Evolutionary conservation across 2,888 invertebrate species (phyloP), one percentile per base, ranked within the genome.

Genomic region (Bhutanitis thaidina): DNA sequence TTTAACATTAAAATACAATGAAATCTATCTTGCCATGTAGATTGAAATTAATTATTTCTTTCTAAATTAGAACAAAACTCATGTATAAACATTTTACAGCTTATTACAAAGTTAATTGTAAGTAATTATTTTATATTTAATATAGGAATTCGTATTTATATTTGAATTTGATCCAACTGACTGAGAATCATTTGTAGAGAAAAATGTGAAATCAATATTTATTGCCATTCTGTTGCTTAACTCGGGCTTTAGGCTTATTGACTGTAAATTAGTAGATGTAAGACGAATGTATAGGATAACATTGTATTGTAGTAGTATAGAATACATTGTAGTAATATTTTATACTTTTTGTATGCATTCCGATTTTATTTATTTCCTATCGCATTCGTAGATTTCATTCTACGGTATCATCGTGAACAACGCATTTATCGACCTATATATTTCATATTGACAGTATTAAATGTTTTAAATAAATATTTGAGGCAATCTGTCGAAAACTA

Each of bases 391-490:
- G 16, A 57, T 59, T 32, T 56, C 13, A 56, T 48, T 55, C 53
- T 55, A 57, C 58, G 58, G 64, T 73, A 71, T 67, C 60, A 68
- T 62, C 57, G 54, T 65, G 68, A 61, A 68, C 76, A 74, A 77
- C 77, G 80, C 78, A 80, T 75, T 72, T 73, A 67, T 62, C 70
- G 77, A 79, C 76, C 76, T 77, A 80, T 51, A 35, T 20, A 57
- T 53, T 62, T 20, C 64, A 65, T 61, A 58, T 55, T 60, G 69
- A 75, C 81, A 81, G 80, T 81, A 83, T 83, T 80, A 82, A 63
- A 69, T n/a, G 53, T 63, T 62, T 60, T 65, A 63, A 67, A 65
- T 53, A 62, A 53, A 60, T 55, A 52, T 15, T 45, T 54, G 53
- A 62, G 56, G 54, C 37, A 59, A 59, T 71, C 69, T 74, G 66